These are phyloP conservation scores for Bombus huntii DNA, from an alignment of 1,140 invertebrate genomes.

Conservation along the genomic window DNA sequence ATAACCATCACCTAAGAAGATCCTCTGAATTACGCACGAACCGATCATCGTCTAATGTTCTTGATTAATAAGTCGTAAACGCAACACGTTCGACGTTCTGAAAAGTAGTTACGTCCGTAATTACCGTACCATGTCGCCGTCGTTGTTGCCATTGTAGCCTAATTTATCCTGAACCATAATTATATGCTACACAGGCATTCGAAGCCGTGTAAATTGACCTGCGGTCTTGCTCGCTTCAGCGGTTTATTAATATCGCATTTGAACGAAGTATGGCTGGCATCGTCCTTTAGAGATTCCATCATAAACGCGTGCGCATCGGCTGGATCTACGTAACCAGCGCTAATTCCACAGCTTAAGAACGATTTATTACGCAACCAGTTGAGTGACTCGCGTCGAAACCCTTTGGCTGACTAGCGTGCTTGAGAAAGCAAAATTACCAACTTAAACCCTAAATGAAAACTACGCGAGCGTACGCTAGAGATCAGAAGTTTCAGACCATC, in stretches of 20 bases:
- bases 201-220: constrained; percentile 43
- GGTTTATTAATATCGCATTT: constrained; percentile 31
- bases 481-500: neutral
- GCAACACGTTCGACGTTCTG: neutral
- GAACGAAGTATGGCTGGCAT: constrained; percentile 3
- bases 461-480: neutral
- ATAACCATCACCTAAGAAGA: neutral
- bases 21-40: neutral
- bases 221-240: constrained; percentile 28
- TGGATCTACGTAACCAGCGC: neutral
- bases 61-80: too few species aligned
- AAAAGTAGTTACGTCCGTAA: neutral
- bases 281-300: constrained; percentile 22
- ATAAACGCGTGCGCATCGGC: neutral
- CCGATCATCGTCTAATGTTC: neutral
- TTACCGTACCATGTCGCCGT: neutral
- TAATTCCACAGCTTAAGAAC: constrained; percentile 17
- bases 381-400: constrained; percentile 22
- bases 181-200: neutral
- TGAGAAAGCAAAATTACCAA: constrained; percentile 28
- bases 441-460: constrained; percentile 28
- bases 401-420: neutral
- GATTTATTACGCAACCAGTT: constrained; percentile 41
- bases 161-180: constrained; percentile 28
- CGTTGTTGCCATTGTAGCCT: neutral